Conservation (phyloP, 2,113 vertebrate species). For the Scomber colias region DNA sequence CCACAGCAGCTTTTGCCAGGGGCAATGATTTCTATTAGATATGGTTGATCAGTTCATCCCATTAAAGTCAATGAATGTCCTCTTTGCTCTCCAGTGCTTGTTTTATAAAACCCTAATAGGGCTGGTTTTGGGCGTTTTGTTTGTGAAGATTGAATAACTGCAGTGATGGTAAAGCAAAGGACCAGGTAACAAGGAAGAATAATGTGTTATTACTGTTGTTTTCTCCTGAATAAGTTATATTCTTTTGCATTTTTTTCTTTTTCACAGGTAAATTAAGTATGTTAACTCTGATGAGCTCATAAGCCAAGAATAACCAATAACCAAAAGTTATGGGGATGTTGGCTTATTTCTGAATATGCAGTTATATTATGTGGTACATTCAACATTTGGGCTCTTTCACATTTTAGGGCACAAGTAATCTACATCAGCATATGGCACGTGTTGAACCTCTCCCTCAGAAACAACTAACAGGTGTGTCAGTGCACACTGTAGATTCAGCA, state of each 20-base stretch:
- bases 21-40: slow-evolving; percentile 90
- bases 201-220: slow-evolving; percentile 72
- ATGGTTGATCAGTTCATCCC: slow-evolving; percentile 88
- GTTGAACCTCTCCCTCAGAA: not conserved
- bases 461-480: not conserved
- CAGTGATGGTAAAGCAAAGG: slow-evolving; percentile 73
- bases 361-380: not conserved
- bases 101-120: slow-evolving; percentile 87
- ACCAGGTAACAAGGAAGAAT: slow-evolving; percentile 72
- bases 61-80: slow-evolving; percentile 89
- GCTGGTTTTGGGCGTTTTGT: slow-evolving; percentile 82
- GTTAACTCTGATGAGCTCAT: not conserved
- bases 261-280: slow-evolving; percentile 16
- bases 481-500: not conserved
- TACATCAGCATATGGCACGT: not conserved
- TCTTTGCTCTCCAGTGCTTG: slow-evolving; percentile 85
- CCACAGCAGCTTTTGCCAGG: slow-evolving; percentile 83
- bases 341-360: not conserved
- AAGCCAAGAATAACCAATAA: not conserved
- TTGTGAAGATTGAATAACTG: slow-evolving; percentile 84
- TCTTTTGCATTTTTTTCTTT: slow-evolving; percentile 28
- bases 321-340: not conserved
- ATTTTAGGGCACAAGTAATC: not conserved
- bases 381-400: not conserved
- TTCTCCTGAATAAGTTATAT: slow-evolving; percentile 51